Conservation (phyloP, 2,113 vertebrate genomes). For the Sinocyclocheilus maitianheensis region DNA sequence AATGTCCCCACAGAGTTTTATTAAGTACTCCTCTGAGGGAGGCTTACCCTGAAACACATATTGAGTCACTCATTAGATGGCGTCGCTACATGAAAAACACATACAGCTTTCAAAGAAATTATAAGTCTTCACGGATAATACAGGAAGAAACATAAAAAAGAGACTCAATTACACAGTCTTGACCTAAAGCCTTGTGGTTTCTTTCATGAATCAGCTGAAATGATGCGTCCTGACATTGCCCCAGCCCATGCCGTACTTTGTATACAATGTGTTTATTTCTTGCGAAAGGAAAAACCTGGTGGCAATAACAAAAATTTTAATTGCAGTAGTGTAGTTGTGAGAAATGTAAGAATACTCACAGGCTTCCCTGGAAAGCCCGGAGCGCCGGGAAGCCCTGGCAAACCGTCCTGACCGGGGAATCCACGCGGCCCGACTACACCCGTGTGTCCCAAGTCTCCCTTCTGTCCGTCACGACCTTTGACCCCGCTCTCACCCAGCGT, state of each 20-base stretch:
- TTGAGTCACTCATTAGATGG: constrained; percentile 15
- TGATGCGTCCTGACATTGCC: background rate
- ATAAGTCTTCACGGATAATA: background rate
- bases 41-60: constrained; percentile 75
- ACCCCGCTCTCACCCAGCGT: constrained; percentile 65
- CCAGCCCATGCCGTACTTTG: background rate
- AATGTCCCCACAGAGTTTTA: constrained; percentile 72
- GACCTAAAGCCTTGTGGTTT: background rate
- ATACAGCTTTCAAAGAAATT: background rate
- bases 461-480: constrained; percentile 70
- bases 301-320: background rate
- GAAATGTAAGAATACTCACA: constrained; percentile 62
- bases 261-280: background rate
- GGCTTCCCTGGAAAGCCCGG: constrained; percentile 78
- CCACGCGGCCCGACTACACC: constrained; percentile 71
- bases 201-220: background rate
- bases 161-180: background rate
- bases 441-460: constrained; percentile 68
- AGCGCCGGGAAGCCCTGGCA: constrained; percentile 71
- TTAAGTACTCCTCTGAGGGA: constrained; percentile 76
- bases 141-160: background rate
- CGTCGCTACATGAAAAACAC: background rate
- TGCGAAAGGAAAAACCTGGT: background rate
- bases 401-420: constrained; percentile 71
- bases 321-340: background rate